Percentiles rank a stretch among this genome's conserved stretches.
Evolutionary conservation across 1,140 invertebrate genomes (phyloP).

Genomic region (Drosophila oshimai): DNA sequence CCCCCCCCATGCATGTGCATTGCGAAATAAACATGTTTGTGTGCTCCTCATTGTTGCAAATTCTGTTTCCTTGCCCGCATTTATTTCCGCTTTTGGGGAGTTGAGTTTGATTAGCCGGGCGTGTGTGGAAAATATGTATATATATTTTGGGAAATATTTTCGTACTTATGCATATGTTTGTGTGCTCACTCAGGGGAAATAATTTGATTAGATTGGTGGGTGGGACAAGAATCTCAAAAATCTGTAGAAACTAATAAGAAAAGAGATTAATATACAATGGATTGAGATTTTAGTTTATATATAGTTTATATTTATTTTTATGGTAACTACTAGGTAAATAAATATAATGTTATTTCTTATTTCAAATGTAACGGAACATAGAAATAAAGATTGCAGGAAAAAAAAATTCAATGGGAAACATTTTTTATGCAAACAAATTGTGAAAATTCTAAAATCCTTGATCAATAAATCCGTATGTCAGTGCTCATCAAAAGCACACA

Average conservation of each 20-base stretch:
- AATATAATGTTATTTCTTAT: too few species aligned
- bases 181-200: neutral
- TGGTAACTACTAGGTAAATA: too few species aligned
- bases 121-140: constrained; percentile 12
- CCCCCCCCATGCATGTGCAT: neutral
- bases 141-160: neutral
- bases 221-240: too few species aligned
- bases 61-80: constrained; percentile 29
- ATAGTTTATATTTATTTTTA: too few species aligned
- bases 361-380: too few species aligned
- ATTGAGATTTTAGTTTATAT: too few species aligned
- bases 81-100: constrained; percentile 25
- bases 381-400: too few species aligned
- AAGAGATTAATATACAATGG: too few species aligned
- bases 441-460: neutral
- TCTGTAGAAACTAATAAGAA: too few species aligned
- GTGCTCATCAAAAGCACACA: neutral
- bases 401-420: neutral
- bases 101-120: constrained; percentile 36
- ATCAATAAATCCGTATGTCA: constrained; percentile 7
- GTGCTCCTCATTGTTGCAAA: constrained; percentile 36
- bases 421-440: neutral
- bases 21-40: constrained; percentile 14
- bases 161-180: neutral
- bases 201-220: neutral